Base-by-base conservation (phyloP, 2,797 vertebrate genomes). In the Aulostomus chinensis region DNA sequence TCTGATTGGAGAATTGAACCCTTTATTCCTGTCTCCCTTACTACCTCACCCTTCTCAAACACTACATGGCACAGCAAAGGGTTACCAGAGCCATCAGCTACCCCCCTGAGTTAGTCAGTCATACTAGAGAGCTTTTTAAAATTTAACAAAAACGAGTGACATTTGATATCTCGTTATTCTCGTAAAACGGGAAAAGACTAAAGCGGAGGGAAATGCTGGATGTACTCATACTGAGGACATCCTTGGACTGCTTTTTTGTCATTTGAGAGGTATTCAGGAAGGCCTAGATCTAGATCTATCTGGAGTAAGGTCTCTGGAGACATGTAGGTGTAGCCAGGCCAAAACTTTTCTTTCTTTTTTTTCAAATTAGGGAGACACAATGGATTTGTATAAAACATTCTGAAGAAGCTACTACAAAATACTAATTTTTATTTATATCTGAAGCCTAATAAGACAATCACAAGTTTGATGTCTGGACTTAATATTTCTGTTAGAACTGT, bases 11-110 rank as follows among this genome's bases (percentile, higher is more conserved):
- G 53, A 59, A 47, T 63, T 57, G 40, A 67, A 62, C 33, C 51
- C 49, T 80, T 32, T 62, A 38, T 69, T 71, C 68, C 64, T 64
- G 70, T 46, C 46, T 56, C 73, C 76, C 78, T 60, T 57, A 76
- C 78, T 78, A 85, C 81, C 85, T 86, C 83, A 83, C 75, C 78
- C 65, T 61, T 41, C 57, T 74, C 60, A 79, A 72, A 85, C 72
- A 82, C 78, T 79, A 76, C 60, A 62, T 61, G 72, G 73, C 76
- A 82, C 76, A 80, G 60, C 45, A 71, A 87, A 84, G 75, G 72
- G 81, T 82, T 80, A 76, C 82, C 80, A 84, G 86, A 90, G 85
- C 82, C 81, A 73, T 81, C 86, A 89, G 88, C 86, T 86, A 87
- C 85, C 87, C 87, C 88, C 87, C 88, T 87, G 88, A 91, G 85